A percentile compares a stretch with the other conserved stretches of the same genome.
Conservation (phyloP, 64 coral and sea anemone genomes). For the Acropora yongei region DNA sequence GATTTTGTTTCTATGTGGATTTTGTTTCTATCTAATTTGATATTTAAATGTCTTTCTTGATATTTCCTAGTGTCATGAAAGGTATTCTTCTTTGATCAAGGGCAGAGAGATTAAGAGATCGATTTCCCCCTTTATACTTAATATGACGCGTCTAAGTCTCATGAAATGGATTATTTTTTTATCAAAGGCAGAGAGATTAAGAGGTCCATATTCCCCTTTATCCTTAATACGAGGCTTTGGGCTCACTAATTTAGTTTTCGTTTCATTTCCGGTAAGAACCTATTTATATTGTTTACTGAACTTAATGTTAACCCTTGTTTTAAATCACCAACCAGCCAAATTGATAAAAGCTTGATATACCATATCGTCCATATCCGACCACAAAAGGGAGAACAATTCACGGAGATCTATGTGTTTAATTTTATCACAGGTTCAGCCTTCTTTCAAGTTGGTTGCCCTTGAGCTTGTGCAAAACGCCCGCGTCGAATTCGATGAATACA, state of each 20-base stretch:
- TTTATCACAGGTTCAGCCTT: neutral
- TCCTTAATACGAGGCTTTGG: neutral
- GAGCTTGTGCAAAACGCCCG: neutral
- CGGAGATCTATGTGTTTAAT: too few relatives aligned
- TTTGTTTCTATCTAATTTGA: too few relatives aligned
- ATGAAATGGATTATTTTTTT: too few relatives aligned
- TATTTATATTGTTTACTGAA: neutral
- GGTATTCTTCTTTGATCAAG: too few relatives aligned
- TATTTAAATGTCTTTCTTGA: too few relatives aligned
- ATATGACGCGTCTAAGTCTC: too few relatives aligned
- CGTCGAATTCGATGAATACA: neutral
- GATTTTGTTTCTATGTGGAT: too few relatives aligned
- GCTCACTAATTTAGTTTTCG: conserved; percentile 1
- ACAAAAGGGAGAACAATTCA: too few relatives aligned
- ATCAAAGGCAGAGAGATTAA: neutral
- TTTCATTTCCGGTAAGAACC: neutral
- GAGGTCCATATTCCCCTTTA: neutral
- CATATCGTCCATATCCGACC: too few relatives aligned
- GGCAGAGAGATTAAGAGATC: neutral
- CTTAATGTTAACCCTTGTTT: too few relatives aligned
- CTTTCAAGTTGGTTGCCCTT: neutral
- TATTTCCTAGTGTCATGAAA: too few relatives aligned
- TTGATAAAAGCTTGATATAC: neutral
- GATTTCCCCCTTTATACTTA: neutral
- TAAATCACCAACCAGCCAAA: too few relatives aligned